Evolutionary conservation across 1,140 invertebrate species (phyloP).

Genomic region (Microvelia longipes): DNA sequence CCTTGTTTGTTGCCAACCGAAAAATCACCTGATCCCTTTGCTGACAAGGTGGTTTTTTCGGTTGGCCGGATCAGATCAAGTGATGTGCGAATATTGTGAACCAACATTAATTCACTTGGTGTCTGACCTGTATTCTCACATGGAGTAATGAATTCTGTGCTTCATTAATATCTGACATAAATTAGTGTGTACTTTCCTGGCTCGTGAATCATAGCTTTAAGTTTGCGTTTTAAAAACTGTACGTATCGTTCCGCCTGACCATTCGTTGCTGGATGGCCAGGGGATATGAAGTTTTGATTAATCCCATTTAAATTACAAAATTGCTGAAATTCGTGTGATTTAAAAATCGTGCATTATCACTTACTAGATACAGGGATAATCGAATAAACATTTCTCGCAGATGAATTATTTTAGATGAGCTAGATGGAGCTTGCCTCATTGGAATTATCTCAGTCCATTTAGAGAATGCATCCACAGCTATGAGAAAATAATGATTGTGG

Average conservation of each 20-base stretch:
- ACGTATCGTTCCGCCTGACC: conserved; percentile 25
- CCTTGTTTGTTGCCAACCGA: too few relatives aligned
- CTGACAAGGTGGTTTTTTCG: too few relatives aligned
- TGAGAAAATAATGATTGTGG: conserved; percentile 26
- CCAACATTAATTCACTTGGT: not conserved
- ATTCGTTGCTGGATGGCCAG: conserved; percentile 27
- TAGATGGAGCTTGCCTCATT: conserved; percentile 4
- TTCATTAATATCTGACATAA: not conserved
- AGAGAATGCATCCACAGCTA: conserved; percentile 30
- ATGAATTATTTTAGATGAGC: conserved; percentile 4
- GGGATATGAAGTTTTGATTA: conserved; percentile 23
- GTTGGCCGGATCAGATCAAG: not conserved
- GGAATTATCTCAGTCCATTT: conserved; percentile 16
- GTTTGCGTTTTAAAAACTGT: too few relatives aligned
- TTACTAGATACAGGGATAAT: not conserved
- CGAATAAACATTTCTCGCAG: conserved; percentile 7
- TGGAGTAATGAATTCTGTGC: not conserved
- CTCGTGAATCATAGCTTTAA: too few relatives aligned
- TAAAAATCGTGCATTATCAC: conserved; percentile 15
- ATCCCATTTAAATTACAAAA: conserved; percentile 15
- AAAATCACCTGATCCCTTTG: too few relatives aligned
- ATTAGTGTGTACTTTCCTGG: not conserved
- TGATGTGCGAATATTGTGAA: not conserved
- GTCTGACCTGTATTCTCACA: not conserved
- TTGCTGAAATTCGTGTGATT: conserved; percentile 1